Percentiles rank a stretch among this genome's conserved stretches.
Evolutionary conservation across 2,113 vertebrate genomes (phyloP).

Genomic region (Nyctibius bracteatus): DNA sequence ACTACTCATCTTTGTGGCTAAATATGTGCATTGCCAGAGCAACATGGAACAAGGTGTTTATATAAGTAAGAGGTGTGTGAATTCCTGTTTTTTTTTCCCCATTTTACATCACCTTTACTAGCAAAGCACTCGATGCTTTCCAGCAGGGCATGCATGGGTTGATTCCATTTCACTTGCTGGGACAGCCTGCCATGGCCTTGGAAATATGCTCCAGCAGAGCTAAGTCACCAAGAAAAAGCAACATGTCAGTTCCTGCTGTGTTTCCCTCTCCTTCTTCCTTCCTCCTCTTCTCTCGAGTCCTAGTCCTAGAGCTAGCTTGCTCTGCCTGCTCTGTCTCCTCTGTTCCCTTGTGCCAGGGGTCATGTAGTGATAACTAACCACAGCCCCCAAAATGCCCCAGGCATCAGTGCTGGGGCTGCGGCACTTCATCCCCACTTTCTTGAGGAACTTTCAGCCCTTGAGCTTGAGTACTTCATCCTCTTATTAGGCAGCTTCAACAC

Average conservation of each 20-base stretch:
- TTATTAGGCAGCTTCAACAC: background rate
- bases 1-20: background rate
- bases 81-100: rapidly evolving
- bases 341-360: background rate
- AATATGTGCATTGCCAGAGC: background rate
- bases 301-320: background rate
- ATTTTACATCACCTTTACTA: background rate
- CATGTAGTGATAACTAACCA: background rate
- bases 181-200: background rate
- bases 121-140: background rate
- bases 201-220: background rate
- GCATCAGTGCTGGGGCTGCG: rapidly evolving
- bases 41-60: background rate
- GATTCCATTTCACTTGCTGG: background rate
- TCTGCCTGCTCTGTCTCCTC: background rate
- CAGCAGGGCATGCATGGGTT: rapidly evolving
- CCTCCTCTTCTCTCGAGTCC: background rate
- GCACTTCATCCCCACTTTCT: background rate
- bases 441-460: background rate
- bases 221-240: background rate
- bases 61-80: background rate
- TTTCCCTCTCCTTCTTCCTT: background rate
- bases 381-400: background rate
- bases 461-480: background rate
- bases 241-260: background rate